Evolutionary conservation across 2,797 vertebrate species (phyloP).

Genomic region (Luscinia luscinia): DNA sequence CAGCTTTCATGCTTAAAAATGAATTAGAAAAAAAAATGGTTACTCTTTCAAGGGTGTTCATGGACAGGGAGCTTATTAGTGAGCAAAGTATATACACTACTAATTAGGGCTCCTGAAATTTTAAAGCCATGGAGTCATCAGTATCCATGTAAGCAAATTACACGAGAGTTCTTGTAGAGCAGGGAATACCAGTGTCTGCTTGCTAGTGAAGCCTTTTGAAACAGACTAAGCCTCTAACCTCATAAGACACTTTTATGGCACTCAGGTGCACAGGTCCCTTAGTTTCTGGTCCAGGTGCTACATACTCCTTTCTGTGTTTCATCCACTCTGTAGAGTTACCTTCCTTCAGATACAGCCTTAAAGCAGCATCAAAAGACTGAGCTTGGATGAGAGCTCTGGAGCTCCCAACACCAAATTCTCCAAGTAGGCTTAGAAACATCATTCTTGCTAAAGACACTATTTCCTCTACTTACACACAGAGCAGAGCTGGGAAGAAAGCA

Average conservation of each 20-base stretch:
- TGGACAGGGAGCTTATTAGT: slow-evolving; percentile 1
- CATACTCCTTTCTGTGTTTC: neutral
- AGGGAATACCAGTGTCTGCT: neutral
- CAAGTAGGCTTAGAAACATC: neutral
- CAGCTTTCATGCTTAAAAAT: neutral
- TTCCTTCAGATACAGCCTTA: neutral
- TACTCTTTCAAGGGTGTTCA: neutral
- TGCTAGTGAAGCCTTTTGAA: neutral
- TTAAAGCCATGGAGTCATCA: slow-evolving; percentile 27
- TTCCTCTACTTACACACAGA: neutral
- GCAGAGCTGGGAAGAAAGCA: neutral
- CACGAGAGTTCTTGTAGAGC: neutral
- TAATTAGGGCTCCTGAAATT: slow-evolving; percentile 20
- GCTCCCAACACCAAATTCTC: neutral
- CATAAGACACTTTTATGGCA: neutral
- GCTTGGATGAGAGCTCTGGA: neutral
- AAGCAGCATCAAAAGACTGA: neutral
- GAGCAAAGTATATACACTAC: neutral
- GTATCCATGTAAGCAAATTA: neutral
- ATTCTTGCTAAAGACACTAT: neutral
- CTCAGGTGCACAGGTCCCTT: neutral
- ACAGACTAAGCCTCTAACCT: neutral
- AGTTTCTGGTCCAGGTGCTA: neutral
- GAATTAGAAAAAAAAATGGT: neutral
- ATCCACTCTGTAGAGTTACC: neutral